Base-by-base conservation (phyloP, 2,888 invertebrate genomes). In the Ceraclea dissimilis region DNA sequence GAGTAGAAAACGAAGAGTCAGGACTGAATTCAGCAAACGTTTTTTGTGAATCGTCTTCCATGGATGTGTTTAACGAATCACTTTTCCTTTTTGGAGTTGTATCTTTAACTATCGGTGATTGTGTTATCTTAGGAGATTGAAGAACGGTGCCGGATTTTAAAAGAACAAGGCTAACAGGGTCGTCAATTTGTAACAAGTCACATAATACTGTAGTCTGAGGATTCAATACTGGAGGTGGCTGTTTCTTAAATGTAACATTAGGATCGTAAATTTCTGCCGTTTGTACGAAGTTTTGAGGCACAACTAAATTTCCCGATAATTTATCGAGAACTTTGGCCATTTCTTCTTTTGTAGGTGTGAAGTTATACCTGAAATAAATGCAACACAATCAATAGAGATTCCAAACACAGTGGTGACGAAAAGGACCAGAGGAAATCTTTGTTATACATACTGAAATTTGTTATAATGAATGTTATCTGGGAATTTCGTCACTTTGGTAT, bases 221-320 rank as follows among this genome's bases (percentile, higher is more conserved):
- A 67, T 90, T 90, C 26, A 81, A 67, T 63, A 79, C 70, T 2
- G 84, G 78, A 47, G 73, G 73, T 13, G 71, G 76, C 51, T 81
- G 79, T 6, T 51, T 46, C 34, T 57, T 56, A 44, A 67, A 64
- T 17, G 68, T 63, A 54, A 67, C 71, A 8, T 69, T 67, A 2
- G 75, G 71, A 58, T 78, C 70, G 64, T 82, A 86, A 1, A 82
- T 71, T 44, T 84, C 80, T 1, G 85, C 90, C 11, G 92, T 93
- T 63, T 75, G 81, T 17, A 75, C 76, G 74, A 99, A 99, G 72
- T 87, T 89, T 0, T 82, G 71, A 0, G 91, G 91, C 54, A 98
- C 81, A 48, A 69, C 70, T 50, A 95, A 72, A 65, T 86, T 76
- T 52, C 78, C 76, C 34, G 80, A 76, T 67, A 96, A 85, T 67